Percentiles rank a stretch among this genome's conserved stretches.
These are phyloP conservation scores for Busseola fusca DNA, from an alignment of 2,888 invertebrate species.

Conservation along the genomic window DNA sequence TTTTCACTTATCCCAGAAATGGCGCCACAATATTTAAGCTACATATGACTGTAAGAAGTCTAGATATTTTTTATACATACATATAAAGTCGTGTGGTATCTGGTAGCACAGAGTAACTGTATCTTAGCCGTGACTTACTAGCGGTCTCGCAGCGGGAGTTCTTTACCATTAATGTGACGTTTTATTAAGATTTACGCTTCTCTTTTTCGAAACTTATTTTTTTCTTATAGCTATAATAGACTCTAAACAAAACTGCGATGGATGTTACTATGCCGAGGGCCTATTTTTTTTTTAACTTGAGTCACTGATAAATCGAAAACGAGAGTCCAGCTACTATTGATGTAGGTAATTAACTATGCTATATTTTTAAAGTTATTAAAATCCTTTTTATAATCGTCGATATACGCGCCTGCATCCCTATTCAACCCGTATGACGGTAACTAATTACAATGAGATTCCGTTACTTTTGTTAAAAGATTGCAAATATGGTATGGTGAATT, in stretches of 20 bases:
- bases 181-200: conserved; percentile 43
- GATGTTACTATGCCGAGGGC: not conserved
- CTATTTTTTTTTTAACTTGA: not conserved
- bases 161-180: conserved; percentile 51
- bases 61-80: conserved; percentile 22
- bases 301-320: not conserved
- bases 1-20: not conserved
- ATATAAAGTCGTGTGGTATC: conserved; percentile 21
- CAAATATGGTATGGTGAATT: not conserved
- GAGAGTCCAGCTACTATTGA: not conserved
- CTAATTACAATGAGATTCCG: conserved; percentile 10
- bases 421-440: not conserved
- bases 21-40: not conserved
- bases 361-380: too few relatives aligned
- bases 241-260: not conserved
- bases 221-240: conserved; percentile 2
- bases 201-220: conserved; percentile 11
- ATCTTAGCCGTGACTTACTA: conserved; percentile 47
- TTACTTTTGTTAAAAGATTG: not conserved
- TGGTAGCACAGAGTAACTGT: conserved; percentile 34
- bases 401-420: too few relatives aligned
- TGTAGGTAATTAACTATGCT: not conserved
- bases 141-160: conserved; percentile 50
- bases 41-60: not conserved
- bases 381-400: too few relatives aligned